phyloP scores from a whole-genome alignment of 2,888 invertebrate genomes.

The Drosophila melanocephala region DNA sequence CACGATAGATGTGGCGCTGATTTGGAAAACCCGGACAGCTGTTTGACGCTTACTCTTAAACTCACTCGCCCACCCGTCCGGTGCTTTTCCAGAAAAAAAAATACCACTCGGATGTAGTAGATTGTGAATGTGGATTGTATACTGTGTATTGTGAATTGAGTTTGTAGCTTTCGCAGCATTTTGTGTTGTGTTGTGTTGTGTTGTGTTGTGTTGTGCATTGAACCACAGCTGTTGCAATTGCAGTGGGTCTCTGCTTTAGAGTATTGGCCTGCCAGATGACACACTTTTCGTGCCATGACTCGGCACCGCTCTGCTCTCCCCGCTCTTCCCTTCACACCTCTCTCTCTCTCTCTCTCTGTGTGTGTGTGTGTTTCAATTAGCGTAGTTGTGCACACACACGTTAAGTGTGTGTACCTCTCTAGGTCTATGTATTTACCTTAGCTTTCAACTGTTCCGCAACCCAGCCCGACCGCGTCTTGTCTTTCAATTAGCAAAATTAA shows the following conservation, averaged over 20 bases:
- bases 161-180: slow-evolving; percentile 10
- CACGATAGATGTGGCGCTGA: slow-evolving; percentile 65
- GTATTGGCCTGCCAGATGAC: slow-evolving; percentile 41
- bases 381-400: slow-evolving; percentile 22
- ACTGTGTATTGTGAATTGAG: slow-evolving; percentile 6
- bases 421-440: slow-evolving; percentile 1
- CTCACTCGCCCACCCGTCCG: slow-evolving; percentile 22
- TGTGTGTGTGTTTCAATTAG: slow-evolving; percentile 30
- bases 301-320: slow-evolving; percentile 3
- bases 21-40: slow-evolving; percentile 61
- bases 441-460: slow-evolving; percentile 8
- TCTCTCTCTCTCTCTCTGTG: neutral
- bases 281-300: slow-evolving; percentile 37
- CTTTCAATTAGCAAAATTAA: slow-evolving; percentile 58
- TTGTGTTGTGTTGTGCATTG: slow-evolving; percentile 34
- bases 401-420: slow-evolving; percentile 22
- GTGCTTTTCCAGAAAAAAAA: slow-evolving; percentile 35
- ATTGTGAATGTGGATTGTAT: slow-evolving; percentile 20
- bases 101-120: slow-evolving; percentile 24
- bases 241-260: slow-evolving; percentile 3
- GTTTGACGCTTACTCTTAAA: slow-evolving; percentile 43
- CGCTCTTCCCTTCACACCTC: neutral
- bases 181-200: slow-evolving; percentile 10
- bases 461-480: slow-evolving; percentile 3
- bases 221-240: slow-evolving; percentile 30